phyloP scores from a whole-genome alignment of 2,888 invertebrate genomes.

The Acrobasis suavella region DNA sequence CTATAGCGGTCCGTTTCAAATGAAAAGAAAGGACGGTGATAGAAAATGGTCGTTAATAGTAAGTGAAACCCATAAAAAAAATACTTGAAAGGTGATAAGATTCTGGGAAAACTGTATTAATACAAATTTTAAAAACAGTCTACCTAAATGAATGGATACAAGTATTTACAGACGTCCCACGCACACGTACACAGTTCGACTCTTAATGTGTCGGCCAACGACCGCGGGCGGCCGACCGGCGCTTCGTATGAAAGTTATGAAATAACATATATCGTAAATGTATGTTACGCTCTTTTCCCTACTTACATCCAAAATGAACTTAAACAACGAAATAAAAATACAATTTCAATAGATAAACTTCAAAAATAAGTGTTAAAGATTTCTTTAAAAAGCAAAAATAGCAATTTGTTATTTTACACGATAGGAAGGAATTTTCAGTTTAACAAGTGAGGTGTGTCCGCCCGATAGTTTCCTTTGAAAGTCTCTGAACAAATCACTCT shows the following conservation, averaged over 20 bases:
- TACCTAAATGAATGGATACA: too few relatives aligned
- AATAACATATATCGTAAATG: slow-evolving; percentile 47
- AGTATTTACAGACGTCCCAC: background rate
- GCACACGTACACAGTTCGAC: slow-evolving; percentile 17
- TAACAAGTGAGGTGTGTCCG: slow-evolving; percentile 34
- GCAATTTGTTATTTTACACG: slow-evolving; percentile 69
- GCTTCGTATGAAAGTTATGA: background rate
- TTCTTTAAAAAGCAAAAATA: slow-evolving; percentile 65
- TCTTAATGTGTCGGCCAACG: background rate
- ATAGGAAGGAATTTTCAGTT: slow-evolving; percentile 64
- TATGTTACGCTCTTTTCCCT: slow-evolving; percentile 65
- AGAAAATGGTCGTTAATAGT: too few relatives aligned
- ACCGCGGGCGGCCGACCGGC: slow-evolving; percentile 44
- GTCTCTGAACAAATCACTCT: too few relatives aligned
- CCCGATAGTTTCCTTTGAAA: too few relatives aligned
- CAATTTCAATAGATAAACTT: slow-evolving; percentile 62
- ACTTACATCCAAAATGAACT: slow-evolving; percentile 72
- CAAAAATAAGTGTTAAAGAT: slow-evolving; percentile 67
- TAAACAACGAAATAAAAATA: slow-evolving; percentile 60
- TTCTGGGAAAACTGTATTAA: too few relatives aligned
- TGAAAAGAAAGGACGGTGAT: too few relatives aligned
- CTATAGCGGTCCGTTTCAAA: too few relatives aligned
- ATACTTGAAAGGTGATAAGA: too few relatives aligned
- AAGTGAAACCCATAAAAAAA: too few relatives aligned
- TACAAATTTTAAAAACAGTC: too few relatives aligned